Evolutionary conservation across 2,888 invertebrate species (phyloP), one percentile per base, ranked within the genome.

Genomic region (Trilocha varians): DNA sequence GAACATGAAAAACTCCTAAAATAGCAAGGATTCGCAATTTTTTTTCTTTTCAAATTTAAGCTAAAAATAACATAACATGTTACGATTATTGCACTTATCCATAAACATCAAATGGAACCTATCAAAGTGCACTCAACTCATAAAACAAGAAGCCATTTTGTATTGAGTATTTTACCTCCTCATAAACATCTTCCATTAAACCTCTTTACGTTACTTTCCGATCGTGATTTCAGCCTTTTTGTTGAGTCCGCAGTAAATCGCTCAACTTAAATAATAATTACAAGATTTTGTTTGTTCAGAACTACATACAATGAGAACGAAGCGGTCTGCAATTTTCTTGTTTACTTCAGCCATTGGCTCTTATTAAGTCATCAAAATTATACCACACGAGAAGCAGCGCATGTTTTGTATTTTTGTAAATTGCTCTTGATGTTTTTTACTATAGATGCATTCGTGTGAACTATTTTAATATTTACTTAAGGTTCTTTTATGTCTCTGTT

Each of bases 311-410:
- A 52, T 46, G 55, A 49, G 57, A 53, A 40, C 50, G 45, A 38
- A 51, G 52, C 49, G 59, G 58, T 56, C 49, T 62, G 58, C 58
- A 73, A 77, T 77, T 72, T 73, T 65, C 70, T 65, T 62, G 66
- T 74, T 71, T 64, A 60, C 56, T 59, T 48, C 56, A 57, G 58
- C 67, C 70, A 64, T 60, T 48, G 57, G 53, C 38, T 62, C 69
- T 65, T 76, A 75, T 76, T 75, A 77, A 76, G 71, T 62, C 67
- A 76, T 76, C 74, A 76, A 64, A 68, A 65, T 60, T 61, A 60
- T 69, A 65, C 65, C 62, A 53, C 61, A 57, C 59, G 48, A 49
- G 49, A 50, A 43, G 38, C 41, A 52, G 50, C 52, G 46, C 49
- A 44, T 51, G 53, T 53, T 53, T 52, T 50, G 49, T 53, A 55